Conservation (phyloP, 1,140 invertebrate genomes). For the Drosophila micromelanica region DNA sequence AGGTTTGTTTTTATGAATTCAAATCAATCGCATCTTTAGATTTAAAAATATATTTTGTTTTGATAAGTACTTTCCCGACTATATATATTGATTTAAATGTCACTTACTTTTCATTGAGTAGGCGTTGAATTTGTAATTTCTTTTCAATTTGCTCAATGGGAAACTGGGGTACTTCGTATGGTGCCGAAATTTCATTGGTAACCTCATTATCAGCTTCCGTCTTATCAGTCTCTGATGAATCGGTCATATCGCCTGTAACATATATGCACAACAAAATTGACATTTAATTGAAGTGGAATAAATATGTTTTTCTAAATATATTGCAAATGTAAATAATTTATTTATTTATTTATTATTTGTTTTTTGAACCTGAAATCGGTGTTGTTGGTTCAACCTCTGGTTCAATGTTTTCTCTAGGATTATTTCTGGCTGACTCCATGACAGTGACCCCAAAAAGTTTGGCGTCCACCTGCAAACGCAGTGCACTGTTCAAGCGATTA, state of each 20-base stretch:
- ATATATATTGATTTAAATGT: neutral
- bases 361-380: constrained; percentile 33
- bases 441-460: constrained; percentile 59
- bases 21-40: too few relatives aligned
- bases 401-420: neutral
- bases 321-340: neutral
- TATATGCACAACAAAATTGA: constrained; percentile 23
- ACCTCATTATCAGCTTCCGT: constrained; percentile 64
- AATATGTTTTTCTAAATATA: neutral
- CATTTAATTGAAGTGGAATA: constrained; percentile 23
- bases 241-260: constrained; percentile 58
- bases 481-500: constrained; percentile 70
- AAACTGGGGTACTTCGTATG: constrained; percentile 98
- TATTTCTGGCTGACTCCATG: constrained; percentile 11
- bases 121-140: constrained; percentile 95
- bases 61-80: too few relatives aligned
- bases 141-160: constrained; percentile 98
- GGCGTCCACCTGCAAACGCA: constrained; percentile 61
- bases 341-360: neutral
- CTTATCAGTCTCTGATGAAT: constrained; percentile 61
- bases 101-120: constrained; percentile 94
- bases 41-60: too few relatives aligned
- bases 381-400: neutral
- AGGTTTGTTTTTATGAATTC: too few relatives aligned
- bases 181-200: constrained; percentile 95